A percentile compares a stretch with the other conserved stretches of the same genome.
phyloP scores from a whole-genome alignment of 2,888 invertebrate species.

The Oscheius sp. region DNA sequence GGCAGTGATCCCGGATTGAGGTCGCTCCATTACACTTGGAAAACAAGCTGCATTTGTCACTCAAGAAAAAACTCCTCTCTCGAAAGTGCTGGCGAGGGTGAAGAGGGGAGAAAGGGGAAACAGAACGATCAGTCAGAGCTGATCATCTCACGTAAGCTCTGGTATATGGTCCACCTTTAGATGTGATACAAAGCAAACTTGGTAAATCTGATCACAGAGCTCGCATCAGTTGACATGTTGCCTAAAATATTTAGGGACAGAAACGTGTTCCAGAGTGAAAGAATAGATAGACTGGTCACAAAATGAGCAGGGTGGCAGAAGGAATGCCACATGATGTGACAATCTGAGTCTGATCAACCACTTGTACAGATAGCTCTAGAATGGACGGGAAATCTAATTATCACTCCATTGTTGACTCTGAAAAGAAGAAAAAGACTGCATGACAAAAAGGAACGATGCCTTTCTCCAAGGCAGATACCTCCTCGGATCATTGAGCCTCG shows the following conservation, averaged over 20 bases:
- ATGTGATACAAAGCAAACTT: too few species aligned
- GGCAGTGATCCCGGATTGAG: slow-evolving; percentile 32
- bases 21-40: slow-evolving; percentile 27
- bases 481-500: background rate
- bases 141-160: too few species aligned
- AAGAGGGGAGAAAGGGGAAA: background rate
- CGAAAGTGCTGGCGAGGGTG: background rate
- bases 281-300: too few species aligned
- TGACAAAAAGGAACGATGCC: background rate
- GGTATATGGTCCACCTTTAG: too few species aligned
- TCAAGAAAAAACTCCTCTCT: slow-evolving; percentile 13
- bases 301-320: too few species aligned
- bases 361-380: too few species aligned
- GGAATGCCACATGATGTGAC: too few species aligned
- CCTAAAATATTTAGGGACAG: too few species aligned
- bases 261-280: too few species aligned
- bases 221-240: too few species aligned
- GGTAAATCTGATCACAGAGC: too few species aligned
- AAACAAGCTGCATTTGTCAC: slow-evolving; percentile 37
- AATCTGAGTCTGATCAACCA: too few species aligned
- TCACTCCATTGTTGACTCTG: background rate
- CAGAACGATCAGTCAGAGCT: background rate
- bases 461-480: background rate
- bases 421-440: background rate
- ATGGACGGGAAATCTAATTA: slow-evolving; percentile 1